Conservation (phyloP, 2,797 vertebrate genomes). For the Staurois parvus region DNA sequence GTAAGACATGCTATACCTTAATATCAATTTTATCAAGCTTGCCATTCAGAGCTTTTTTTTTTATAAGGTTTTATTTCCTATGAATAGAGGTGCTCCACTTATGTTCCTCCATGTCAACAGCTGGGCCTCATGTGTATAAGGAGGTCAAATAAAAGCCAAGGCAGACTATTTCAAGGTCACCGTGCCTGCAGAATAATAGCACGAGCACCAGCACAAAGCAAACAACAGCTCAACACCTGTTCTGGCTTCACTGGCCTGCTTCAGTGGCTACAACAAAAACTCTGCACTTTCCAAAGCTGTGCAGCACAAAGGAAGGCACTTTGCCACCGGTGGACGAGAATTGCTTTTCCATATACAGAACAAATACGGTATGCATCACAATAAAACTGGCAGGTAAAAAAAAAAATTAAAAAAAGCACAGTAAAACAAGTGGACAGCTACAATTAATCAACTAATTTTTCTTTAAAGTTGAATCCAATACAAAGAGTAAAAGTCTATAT, state of each 20-base stretch:
- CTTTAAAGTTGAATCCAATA: too few species aligned
- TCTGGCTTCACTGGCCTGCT: conserved; percentile 12
- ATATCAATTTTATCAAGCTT: too few species aligned
- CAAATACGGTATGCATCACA: neutral
- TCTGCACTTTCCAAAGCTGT: neutral
- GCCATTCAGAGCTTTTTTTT: too few species aligned
- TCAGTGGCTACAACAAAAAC: conserved; percentile 40
- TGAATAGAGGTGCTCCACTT: neutral
- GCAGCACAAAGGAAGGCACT: conserved; percentile 22
- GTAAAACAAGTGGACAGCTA: too few species aligned
- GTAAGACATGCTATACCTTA: too few species aligned
- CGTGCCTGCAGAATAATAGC: conserved; percentile 7
- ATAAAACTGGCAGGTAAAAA: neutral
- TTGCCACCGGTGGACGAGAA: neutral
- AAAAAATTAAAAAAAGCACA: neutral
- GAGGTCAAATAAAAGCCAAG: conserved; percentile 20
- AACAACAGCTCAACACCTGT: conserved; percentile 26
- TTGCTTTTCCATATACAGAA: neutral
- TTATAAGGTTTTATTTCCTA: too few species aligned
- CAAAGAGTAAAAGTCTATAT: too few species aligned
- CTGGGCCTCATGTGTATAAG: neutral
- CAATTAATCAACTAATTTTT: too few species aligned
- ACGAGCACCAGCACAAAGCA: conserved; percentile 10
- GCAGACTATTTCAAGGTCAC: conserved; percentile 26
- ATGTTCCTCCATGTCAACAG: neutral